Conservation (phyloP, 2,113 vertebrate genomes). For the Gymnobelideus leadbeateri region DNA sequence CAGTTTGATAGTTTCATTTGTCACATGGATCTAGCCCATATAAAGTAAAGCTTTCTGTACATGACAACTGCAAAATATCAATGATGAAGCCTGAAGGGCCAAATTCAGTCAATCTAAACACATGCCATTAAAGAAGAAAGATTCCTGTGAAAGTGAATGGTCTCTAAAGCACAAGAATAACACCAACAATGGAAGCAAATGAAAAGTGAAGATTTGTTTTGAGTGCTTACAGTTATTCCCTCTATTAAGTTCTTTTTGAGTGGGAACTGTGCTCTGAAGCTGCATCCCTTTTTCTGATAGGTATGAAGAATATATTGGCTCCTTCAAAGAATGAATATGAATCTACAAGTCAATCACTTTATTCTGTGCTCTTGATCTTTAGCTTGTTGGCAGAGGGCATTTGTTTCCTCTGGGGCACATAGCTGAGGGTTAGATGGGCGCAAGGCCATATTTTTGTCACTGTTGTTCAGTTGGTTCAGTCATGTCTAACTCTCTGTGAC, state of each 20-base stretch:
- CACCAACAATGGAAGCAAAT: neutral
- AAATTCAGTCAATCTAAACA: neutral
- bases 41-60: neutral
- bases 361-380: neutral
- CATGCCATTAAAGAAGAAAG: neutral
- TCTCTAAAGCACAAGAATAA: neutral
- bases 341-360: neutral
- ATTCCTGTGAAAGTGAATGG: neutral
- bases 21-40: neutral
- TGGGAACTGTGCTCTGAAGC: neutral
- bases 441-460: neutral
- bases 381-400: rapidly evolving
- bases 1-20: constrained; percentile 8
- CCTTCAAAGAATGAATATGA: constrained; percentile 11
- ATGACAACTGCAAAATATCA: constrained; percentile 1
- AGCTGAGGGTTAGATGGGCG: neutral
- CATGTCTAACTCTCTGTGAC: too few species aligned
- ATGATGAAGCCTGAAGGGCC: neutral
- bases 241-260: neutral
- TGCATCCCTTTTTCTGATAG: constrained; percentile 2
- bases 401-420: too few species aligned
- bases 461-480: too few species aligned
- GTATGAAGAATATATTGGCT: neutral
- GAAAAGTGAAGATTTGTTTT: neutral
- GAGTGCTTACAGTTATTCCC: neutral